These are phyloP conservation scores for Drosophila quadrilineata DNA, from an alignment of 1,140 invertebrate species.

Conservation along the genomic window DNA sequence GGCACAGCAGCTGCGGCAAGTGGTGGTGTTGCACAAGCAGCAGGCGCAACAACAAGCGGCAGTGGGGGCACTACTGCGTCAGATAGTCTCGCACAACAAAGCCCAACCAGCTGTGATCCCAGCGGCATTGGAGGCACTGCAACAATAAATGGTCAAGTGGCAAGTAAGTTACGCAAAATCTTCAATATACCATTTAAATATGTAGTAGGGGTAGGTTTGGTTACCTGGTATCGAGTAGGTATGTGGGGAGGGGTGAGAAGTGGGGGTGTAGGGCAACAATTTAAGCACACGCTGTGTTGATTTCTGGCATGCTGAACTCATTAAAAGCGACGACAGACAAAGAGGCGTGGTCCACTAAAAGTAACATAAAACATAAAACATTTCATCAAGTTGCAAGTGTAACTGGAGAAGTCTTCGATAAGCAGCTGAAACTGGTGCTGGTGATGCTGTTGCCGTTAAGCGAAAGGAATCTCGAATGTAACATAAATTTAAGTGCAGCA, in stretches of 20 bases:
- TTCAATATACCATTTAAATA: no score
- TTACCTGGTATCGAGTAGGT: no score
- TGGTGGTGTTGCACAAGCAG: slow-evolving; percentile 7
- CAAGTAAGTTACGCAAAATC: slow-evolving; percentile 82
- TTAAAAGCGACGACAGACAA: slow-evolving; percentile 51
- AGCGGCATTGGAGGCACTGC: slow-evolving; percentile 44
- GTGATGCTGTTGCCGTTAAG: slow-evolving; percentile 59
- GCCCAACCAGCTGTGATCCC: slow-evolving; percentile 50
- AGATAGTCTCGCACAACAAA: slow-evolving; percentile 49
- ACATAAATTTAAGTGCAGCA: slow-evolving; percentile 78
- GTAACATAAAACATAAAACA: slow-evolving; percentile 66
- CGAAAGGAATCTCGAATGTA: slow-evolving; percentile 69
- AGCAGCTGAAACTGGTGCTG: slow-evolving; percentile 29
- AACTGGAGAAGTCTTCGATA: slow-evolving; percentile 53
- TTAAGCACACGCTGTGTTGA: slow-evolving; percentile 40
- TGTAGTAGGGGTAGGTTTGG: no score
- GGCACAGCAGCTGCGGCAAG: not conserved
- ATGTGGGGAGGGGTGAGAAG: no score
- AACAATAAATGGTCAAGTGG: slow-evolving; percentile 84
- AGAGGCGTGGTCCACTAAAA: slow-evolving; percentile 46
- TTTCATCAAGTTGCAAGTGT: slow-evolving; percentile 33
- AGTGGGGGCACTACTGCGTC: slow-evolving; percentile 34
- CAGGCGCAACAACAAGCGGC: no score
- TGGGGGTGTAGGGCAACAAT: no score
- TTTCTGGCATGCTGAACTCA: slow-evolving; percentile 48